Evolutionary conservation across 2,888 invertebrate species (phyloP).

Genomic region (Archaeoteleia sp.): DNA sequence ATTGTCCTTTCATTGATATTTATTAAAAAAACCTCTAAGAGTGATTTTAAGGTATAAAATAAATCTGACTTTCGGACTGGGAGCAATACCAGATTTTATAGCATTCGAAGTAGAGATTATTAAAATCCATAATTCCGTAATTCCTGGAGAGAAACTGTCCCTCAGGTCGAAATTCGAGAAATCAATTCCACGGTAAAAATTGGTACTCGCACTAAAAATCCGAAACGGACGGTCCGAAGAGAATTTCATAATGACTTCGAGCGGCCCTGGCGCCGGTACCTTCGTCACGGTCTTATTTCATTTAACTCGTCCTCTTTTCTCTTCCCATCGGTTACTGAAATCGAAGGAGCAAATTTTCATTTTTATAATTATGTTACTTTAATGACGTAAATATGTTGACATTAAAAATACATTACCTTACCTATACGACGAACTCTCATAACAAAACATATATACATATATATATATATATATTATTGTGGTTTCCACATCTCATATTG

Average conservation of each 20-base stretch:
- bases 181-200: constrained; percentile 40
- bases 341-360: constrained; percentile 23
- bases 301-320: constrained; percentile 54
- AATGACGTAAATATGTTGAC: background rate
- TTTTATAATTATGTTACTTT: constrained; percentile 11
- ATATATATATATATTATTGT: too few relatives aligned
- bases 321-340: constrained; percentile 21
- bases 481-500: too few relatives aligned
- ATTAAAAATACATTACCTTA: constrained; percentile 9
- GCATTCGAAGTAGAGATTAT: background rate
- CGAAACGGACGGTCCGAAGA: constrained; percentile 61
- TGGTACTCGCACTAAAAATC: constrained; percentile 31
- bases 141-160: constrained; percentile 26
- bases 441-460: too few relatives aligned
- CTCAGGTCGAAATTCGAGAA: constrained; percentile 25
- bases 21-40: too few relatives aligned
- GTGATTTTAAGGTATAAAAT: too few relatives aligned
- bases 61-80: background rate
- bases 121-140: constrained; percentile 7
- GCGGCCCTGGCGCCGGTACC: constrained; percentile 68
- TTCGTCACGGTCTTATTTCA: constrained; percentile 67
- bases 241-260: constrained; percentile 72
- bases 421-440: too few relatives aligned
- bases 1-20: too few relatives aligned
- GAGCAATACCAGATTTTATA: background rate